Percentiles rank a stretch among this genome's conserved stretches.
These are phyloP conservation scores for Engraulis encrasicolus DNA, from an alignment of 2,113 vertebrate species.

Conservation along the genomic window DNA sequence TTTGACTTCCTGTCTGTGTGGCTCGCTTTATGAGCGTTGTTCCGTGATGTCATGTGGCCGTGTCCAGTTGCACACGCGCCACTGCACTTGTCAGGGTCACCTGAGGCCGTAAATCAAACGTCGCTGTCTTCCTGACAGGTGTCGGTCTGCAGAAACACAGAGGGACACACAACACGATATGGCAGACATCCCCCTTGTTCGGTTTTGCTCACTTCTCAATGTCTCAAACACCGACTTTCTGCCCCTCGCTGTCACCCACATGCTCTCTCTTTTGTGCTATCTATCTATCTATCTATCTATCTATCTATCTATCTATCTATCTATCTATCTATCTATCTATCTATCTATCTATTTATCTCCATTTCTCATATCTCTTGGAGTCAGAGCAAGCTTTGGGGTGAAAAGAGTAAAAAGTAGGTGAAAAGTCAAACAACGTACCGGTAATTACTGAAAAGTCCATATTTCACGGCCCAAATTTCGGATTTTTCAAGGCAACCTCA, in stretches of 20 bases:
- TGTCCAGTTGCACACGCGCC: slow-evolving; percentile 33
- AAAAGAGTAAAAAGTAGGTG: not conserved
- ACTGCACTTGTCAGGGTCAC: slow-evolving; percentile 35
- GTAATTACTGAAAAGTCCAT: not conserved
- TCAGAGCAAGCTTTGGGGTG: not conserved
- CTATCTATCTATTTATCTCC: not conserved
- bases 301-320: not conserved
- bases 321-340: not conserved
- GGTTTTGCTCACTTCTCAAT: slow-evolving; percentile 49
- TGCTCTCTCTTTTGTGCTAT: not conserved
- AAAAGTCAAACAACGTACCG: not conserved
- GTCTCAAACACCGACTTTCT: too few relatives aligned
- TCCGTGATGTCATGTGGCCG: slow-evolving; percentile 66
- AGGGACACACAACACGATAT: too few relatives aligned
- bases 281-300: not conserved
- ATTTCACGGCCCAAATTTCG: not conserved
- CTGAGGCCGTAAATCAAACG: slow-evolving; percentile 37
- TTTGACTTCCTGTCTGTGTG: slow-evolving; percentile 68
- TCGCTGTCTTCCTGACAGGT: not conserved
- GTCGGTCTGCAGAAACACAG: not conserved
- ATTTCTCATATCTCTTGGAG: not conserved
- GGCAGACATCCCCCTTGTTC: not conserved
- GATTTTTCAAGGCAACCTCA: not conserved
- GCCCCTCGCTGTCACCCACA: not conserved
- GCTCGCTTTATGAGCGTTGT: slow-evolving; percentile 68